Evolutionary conservation across 2,888 invertebrate species (phyloP).

Genomic region (Diaprepes abbreviatus): DNA sequence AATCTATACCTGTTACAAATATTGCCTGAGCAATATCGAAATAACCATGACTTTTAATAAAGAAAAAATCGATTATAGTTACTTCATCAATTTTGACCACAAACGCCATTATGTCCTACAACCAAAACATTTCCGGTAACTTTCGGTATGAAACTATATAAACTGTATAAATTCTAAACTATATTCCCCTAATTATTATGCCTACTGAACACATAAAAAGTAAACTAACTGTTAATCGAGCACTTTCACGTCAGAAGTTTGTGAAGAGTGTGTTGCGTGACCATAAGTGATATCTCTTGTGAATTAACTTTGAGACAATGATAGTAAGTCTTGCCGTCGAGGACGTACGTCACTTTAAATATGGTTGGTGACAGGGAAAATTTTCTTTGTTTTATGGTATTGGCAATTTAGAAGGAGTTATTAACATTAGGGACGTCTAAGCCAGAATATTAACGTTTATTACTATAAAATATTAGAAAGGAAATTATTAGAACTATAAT

Average conservation of each 20-base stretch:
- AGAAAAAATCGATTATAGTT: too few species aligned
- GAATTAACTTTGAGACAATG: constrained; percentile 38
- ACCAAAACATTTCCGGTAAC: too few species aligned
- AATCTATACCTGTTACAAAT: too few species aligned
- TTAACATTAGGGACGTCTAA: too few species aligned
- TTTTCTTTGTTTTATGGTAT: constrained; percentile 19
- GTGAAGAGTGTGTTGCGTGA: constrained; percentile 38
- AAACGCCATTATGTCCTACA: too few species aligned
- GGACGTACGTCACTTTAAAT: constrained; percentile 26
- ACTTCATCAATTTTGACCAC: too few species aligned
- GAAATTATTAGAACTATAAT: too few species aligned
- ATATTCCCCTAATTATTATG: not conserved
- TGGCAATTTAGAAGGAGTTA: constrained; percentile 5
- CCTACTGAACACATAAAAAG: constrained; percentile 3
- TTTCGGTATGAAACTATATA: too few species aligned
- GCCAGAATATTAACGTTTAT: too few species aligned
- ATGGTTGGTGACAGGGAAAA: constrained; percentile 18
- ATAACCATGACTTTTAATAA: too few species aligned
- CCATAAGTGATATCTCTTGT: constrained; percentile 31
- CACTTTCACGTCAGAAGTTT: constrained; percentile 33
- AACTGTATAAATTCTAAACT: not conserved
- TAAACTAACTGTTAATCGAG: constrained; percentile 9
- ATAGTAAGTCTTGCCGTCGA: constrained; percentile 23
- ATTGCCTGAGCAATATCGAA: too few species aligned
- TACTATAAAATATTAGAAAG: too few species aligned